A percentile compares a stretch with the other conserved stretches of the same genome.
These are phyloP conservation scores for Cetoscarus ocellatus DNA, from an alignment of 2,797 vertebrate species.

Conservation along the genomic window DNA sequence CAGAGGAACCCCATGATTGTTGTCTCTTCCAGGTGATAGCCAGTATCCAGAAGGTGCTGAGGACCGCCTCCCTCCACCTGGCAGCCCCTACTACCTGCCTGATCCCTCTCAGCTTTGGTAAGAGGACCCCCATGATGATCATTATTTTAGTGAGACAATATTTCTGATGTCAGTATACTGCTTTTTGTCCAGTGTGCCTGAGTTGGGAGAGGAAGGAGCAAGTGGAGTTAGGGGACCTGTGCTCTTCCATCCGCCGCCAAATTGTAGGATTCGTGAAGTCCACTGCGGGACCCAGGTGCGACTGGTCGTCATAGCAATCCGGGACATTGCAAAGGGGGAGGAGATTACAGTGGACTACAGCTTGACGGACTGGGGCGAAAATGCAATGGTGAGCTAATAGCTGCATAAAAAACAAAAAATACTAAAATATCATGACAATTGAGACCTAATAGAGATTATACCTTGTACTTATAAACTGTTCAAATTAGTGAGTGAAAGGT, in stretches of 20 bases:
- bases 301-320: conserved; percentile 86
- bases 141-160: background rate
- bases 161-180: background rate
- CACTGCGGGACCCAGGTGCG: conserved; percentile 88
- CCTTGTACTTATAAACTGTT: too few relatives aligned
- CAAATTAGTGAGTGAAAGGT: too few relatives aligned
- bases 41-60: conserved; percentile 86
- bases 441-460: too few relatives aligned
- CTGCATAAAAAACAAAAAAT: background rate
- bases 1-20: too few relatives aligned
- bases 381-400: conserved; percentile 78
- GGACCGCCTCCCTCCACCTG: conserved; percentile 82
- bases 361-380: conserved; percentile 87
- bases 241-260: conserved; percentile 86
- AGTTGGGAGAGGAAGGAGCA: conserved; percentile 84
- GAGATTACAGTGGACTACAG: conserved; percentile 90
- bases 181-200: conserved; percentile 79
- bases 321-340: conserved; percentile 88
- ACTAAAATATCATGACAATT: too few relatives aligned
- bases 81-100: conserved; percentile 87
- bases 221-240: conserved; percentile 83
- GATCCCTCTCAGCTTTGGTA: conserved; percentile 87
- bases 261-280: conserved; percentile 88
- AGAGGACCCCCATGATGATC: conserved; percentile 4
- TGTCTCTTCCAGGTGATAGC: conserved; percentile 77